Evolutionary conservation across 2,888 invertebrate species (phyloP).

Genomic region (Bursaphelenchus okinawaensis): DNA sequence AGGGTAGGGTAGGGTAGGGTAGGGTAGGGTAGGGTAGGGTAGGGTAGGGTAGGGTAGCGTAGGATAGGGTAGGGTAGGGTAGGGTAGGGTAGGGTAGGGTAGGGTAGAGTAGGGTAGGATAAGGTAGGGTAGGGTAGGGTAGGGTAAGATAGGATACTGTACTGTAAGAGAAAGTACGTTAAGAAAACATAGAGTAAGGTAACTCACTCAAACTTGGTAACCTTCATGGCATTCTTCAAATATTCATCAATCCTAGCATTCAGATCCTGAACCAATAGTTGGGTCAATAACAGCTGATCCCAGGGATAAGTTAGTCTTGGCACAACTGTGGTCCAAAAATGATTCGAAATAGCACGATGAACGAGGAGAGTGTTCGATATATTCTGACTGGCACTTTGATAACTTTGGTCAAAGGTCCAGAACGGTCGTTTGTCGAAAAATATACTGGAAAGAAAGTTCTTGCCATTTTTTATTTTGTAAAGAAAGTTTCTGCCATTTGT

Average conservation of each 20-base stretch:
- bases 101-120: too few species aligned
- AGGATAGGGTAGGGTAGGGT: too few species aligned
- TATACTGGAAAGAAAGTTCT: conserved; percentile 22
- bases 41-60: too few species aligned
- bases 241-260: conserved; percentile 19
- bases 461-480: conserved; percentile 15
- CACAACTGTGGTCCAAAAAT: conserved; percentile 25
- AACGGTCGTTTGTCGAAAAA: conserved; percentile 26
- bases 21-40: too few species aligned
- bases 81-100: too few species aligned
- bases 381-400: conserved; percentile 1
- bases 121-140: too few species aligned
- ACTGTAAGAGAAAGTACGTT: too few species aligned
- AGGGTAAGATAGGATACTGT: too few species aligned
- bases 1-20: too few species aligned
- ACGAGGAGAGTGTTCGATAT: conserved; percentile 20
- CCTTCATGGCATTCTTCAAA: conserved; percentile 21
- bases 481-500: not conserved
- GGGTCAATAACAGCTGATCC: conserved; percentile 11
- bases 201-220: conserved; percentile 29
- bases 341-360: conserved; percentile 17
- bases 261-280: conserved; percentile 17
- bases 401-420: conserved; percentile 12
- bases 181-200: not conserved
- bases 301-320: conserved; percentile 21